A percentile compares a stretch with the other conserved stretches of the same genome.
phyloP scores from a whole-genome alignment of 2,888 invertebrate species.

The Morinoia aosen region DNA sequence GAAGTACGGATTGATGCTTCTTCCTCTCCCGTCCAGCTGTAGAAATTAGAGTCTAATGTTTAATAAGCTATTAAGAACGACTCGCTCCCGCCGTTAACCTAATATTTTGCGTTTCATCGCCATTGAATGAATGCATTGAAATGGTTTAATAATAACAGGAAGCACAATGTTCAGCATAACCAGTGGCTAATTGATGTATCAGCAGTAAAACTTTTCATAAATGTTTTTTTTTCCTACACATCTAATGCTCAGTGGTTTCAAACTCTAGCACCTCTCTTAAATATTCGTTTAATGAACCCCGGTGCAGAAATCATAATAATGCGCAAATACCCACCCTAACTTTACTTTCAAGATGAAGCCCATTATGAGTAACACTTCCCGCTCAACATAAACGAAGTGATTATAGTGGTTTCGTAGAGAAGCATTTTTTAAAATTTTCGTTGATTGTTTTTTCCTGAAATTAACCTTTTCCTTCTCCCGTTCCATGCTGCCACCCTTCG shows the following conservation, averaged over 20 bases:
- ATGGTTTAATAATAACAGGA: neutral
- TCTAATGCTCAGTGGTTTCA: neutral
- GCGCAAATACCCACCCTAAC: neutral
- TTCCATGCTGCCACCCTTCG: conserved; percentile 15
- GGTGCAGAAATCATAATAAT: neutral
- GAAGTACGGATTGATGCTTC: too few species aligned
- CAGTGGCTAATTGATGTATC: neutral
- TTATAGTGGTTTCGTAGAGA: neutral
- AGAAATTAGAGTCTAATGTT: too few species aligned
- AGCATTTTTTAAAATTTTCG: neutral
- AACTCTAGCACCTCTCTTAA: neutral
- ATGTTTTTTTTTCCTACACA: neutral
- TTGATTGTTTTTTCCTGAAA: neutral
- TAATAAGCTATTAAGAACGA: too few species aligned
- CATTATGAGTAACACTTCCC: neutral
- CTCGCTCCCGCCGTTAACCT: too few species aligned
- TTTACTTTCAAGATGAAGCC: neutral
- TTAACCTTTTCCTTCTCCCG: conserved; percentile 45
- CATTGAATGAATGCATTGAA: neutral
- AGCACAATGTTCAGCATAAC: neutral
- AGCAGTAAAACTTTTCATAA: neutral
- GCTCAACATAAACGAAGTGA: neutral
- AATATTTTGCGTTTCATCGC: neutral
- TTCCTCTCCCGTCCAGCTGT: too few species aligned
- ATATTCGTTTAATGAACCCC: neutral